Evolutionary conservation across 2,797 vertebrate genomes (phyloP).

Genomic region (Philypnodon macrostomus): DNA sequence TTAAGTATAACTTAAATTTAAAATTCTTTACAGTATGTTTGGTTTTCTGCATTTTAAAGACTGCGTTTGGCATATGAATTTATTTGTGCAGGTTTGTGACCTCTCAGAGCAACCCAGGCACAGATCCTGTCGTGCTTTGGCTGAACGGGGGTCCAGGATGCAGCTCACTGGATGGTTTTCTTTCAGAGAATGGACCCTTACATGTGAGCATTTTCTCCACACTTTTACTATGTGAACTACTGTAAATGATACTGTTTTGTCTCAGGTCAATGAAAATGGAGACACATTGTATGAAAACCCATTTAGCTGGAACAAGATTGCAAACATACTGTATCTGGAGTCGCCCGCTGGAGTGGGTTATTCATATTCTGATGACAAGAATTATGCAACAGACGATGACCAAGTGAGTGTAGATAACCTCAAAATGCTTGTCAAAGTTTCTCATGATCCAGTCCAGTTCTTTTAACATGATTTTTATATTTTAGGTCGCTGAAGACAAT

Average conservation of each 20-base stretch:
- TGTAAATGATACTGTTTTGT: not conserved
- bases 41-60: not conserved
- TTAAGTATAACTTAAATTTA: no score
- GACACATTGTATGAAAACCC: conserved; percentile 72
- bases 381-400: conserved; percentile 74
- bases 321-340: conserved; percentile 78
- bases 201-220: conserved; percentile 59
- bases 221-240: not conserved
- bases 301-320: conserved; percentile 79
- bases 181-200: conserved; percentile 80
- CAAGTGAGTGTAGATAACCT: conserved; percentile 51
- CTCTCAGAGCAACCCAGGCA: conserved; percentile 72
- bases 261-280: conserved; percentile 73
- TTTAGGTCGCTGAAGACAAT: conserved; percentile 77
- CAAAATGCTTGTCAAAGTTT: not conserved
- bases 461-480: not conserved
- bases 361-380: conserved; percentile 73
- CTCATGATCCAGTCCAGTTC: not conserved
- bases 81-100: conserved; percentile 76
- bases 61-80: not conserved
- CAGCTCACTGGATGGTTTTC: conserved; percentile 79
- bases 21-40: no score
- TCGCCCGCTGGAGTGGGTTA: conserved; percentile 80
- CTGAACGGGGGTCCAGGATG: conserved; percentile 82
- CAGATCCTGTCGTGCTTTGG: conserved; percentile 79